Percentiles rank a stretch among this genome's conserved stretches.
These are phyloP conservation scores for Lindbergichthys nudifrons DNA, from an alignment of 2,797 vertebrate species.

Conservation along the genomic window DNA sequence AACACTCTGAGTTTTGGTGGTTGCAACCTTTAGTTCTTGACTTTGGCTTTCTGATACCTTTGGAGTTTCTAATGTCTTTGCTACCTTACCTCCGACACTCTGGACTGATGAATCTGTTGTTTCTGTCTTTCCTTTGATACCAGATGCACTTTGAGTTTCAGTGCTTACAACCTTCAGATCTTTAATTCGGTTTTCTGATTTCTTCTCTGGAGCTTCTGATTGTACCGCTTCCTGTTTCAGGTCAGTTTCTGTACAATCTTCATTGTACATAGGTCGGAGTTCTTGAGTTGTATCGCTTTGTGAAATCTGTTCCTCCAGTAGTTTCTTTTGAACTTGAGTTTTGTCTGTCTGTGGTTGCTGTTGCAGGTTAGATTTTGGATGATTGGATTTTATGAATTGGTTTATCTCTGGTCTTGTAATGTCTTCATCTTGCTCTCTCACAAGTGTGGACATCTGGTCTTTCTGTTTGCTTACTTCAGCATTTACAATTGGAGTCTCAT, in stretches of 20 bases:
- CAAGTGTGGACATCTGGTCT: neutral
- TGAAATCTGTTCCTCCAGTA: too few species aligned
- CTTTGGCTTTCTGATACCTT: neutral
- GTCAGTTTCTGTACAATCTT: too few species aligned
- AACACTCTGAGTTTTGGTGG: neutral
- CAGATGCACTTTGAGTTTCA: neutral
- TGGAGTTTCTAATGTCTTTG: too few species aligned
- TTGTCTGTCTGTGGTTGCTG: too few species aligned
- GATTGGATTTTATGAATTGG: neutral
- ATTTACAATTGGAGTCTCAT: neutral
- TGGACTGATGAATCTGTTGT: neutral
- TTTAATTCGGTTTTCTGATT: neutral
- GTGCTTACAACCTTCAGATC: neutral
- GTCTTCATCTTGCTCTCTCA: neutral
- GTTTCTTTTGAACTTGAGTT: too few species aligned
- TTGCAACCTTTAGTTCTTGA: too few species aligned
- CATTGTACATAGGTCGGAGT: too few species aligned
- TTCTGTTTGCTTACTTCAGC: neutral
- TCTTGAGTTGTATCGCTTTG: too few species aligned
- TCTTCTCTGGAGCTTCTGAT: neutral
- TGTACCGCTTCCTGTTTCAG: neutral
- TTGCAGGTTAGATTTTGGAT: too few species aligned
- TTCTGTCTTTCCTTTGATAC: slow-evolving; percentile 1
- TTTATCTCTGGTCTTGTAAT: slow-evolving; percentile 7
- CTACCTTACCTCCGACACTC: neutral